phyloP scores from a whole-genome alignment of 2,888 invertebrate genomes.

The Ochlodes sylvanus region DNA sequence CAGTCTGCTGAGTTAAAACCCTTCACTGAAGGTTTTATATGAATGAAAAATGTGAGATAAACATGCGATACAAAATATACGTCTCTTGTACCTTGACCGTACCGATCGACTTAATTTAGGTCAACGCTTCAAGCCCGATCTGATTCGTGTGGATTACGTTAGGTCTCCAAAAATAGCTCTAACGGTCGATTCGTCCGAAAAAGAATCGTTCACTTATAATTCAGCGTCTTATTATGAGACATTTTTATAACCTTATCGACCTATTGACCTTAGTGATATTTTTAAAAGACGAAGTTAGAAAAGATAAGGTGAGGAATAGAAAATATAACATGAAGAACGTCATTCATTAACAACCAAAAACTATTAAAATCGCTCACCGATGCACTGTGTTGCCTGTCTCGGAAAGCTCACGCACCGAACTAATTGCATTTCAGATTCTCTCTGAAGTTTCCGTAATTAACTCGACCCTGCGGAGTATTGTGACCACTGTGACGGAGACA shows the following conservation, averaged over 20 bases:
- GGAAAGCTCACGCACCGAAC: conserved; percentile 62
- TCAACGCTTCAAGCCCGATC: conserved; percentile 67
- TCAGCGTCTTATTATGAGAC: conserved; percentile 47
- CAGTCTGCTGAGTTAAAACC: too few relatives aligned
- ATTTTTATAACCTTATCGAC: neutral
- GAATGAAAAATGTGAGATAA: conserved; percentile 3
- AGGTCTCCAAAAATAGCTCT: conserved; percentile 60
- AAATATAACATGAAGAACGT: too few relatives aligned
- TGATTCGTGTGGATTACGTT: conserved; percentile 75
- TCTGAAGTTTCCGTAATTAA: conserved; percentile 75
- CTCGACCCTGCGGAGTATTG: conserved; percentile 56
- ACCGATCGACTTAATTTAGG: conserved; percentile 49
- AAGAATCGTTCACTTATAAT: conserved; percentile 65
- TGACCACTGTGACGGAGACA: conserved; percentile 47
- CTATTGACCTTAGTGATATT: neutral
- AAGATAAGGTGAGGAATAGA: too few relatives aligned
- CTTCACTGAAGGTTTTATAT: neutral
- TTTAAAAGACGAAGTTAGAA: neutral
- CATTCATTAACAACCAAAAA: neutral
- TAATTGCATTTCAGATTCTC: conserved; percentile 79
- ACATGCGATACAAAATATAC: conserved; percentile 18
- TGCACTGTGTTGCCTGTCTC: neutral
- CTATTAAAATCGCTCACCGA: neutral
- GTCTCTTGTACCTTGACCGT: conserved; percentile 39
- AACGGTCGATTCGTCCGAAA: conserved; percentile 50